Conservation (phyloP, 1,140 invertebrate genomes). For the Drusus annulatus region DNA sequence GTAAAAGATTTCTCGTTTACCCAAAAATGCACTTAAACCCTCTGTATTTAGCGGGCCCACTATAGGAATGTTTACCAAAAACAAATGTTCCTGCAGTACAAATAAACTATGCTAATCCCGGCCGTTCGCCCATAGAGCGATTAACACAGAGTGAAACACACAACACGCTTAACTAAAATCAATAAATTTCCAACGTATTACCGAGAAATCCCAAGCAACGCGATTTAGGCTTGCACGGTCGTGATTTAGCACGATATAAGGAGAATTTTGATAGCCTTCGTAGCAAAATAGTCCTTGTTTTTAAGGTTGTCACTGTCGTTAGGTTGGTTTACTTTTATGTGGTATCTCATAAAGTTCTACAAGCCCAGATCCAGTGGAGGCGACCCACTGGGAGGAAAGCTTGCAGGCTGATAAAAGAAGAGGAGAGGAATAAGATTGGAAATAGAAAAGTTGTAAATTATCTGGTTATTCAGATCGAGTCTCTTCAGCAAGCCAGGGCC, state of each 20-base stretch:
- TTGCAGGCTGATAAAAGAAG: too few relatives aligned
- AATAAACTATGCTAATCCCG: constrained; percentile 30
- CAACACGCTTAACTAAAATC: constrained; percentile 15
- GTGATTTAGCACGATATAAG: neutral
- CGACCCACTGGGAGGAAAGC: too few relatives aligned
- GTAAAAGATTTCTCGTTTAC: constrained; percentile 24
- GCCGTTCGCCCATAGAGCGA: constrained; percentile 18
- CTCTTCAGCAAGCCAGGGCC: too few relatives aligned
- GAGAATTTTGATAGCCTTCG: neutral
- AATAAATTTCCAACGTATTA: constrained; percentile 20
- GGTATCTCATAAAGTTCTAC: too few relatives aligned
- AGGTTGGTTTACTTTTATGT: too few relatives aligned
- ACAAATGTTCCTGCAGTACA: constrained; percentile 34
- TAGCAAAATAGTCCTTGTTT: neutral
- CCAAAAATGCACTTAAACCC: constrained; percentile 36
- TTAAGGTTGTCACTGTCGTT: too few relatives aligned
- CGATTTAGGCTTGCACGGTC: neutral
- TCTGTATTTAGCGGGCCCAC: neutral
- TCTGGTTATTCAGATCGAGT: too few relatives aligned
- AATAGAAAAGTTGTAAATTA: too few relatives aligned
- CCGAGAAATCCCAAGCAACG: neutral
- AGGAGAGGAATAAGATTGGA: too few relatives aligned
- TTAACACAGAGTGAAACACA: constrained; percentile 15
- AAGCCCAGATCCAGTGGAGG: too few relatives aligned
- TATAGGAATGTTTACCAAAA: constrained; percentile 31